Percentiles rank a stretch among this genome's conserved stretches.
These are phyloP conservation scores for Channa argus DNA, from an alignment of 2,113 vertebrate genomes.

Conservation along the genomic window DNA sequence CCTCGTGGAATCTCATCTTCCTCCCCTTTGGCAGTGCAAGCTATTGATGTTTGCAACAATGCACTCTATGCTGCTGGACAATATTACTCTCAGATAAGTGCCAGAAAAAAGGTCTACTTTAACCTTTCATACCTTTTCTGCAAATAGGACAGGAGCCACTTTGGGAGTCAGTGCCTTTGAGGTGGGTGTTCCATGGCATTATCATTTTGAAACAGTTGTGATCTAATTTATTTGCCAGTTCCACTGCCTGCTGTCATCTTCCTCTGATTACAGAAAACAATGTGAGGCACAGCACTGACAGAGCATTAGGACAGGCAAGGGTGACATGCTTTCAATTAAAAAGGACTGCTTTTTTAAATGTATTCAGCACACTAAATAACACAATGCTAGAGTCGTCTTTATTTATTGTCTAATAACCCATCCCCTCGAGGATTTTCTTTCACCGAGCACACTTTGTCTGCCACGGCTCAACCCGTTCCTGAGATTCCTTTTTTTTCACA, in stretches of 20 bases:
- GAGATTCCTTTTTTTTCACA: background rate
- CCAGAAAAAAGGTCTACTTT: constrained; percentile 37
- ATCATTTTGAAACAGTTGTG: constrained; percentile 35
- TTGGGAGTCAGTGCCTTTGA: constrained; percentile 43
- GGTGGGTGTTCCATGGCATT: constrained; percentile 40
- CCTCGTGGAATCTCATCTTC: constrained; percentile 62
- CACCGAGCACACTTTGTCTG: constrained; percentile 1
- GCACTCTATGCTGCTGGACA: constrained; percentile 14
- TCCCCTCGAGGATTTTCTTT: constrained; percentile 18
- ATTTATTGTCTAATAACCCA: constrained; percentile 27
- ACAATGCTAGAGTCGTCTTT: constrained; percentile 6
- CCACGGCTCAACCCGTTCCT: background rate
- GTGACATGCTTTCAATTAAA: constrained; percentile 71
- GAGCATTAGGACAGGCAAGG: constrained; percentile 49
- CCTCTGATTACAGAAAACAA: constrained; percentile 62
- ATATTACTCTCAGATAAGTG: constrained; percentile 51
- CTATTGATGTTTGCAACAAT: constrained; percentile 63
- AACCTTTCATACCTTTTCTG: constrained; percentile 54
- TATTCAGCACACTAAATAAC: constrained; percentile 18
- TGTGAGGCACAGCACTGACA: constrained; percentile 58
- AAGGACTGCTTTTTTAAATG: constrained; percentile 3
- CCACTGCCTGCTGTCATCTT: constrained; percentile 51
- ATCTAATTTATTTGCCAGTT: constrained; percentile 52
- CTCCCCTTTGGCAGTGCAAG: constrained; percentile 51
- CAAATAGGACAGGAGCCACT: constrained; percentile 30